A percentile compares a stretch with the other conserved stretches of the same genome.
phyloP scores from a whole-genome alignment of 2,797 vertebrate species.

The Simalia tracyae region DNA sequence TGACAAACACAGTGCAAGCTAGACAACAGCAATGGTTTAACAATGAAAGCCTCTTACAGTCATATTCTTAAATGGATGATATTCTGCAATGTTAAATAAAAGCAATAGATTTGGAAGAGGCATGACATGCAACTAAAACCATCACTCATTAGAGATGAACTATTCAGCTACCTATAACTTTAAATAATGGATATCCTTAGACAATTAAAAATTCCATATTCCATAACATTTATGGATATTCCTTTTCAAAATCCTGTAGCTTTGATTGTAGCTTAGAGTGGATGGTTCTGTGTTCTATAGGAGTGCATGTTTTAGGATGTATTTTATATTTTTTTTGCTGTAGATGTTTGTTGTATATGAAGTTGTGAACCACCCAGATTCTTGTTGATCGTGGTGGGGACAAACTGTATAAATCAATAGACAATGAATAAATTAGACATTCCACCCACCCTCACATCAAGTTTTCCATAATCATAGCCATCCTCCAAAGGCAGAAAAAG shows the following conservation, averaged over 20 bases:
- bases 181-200: background rate
- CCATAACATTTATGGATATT: background rate
- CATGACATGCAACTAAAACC: conserved; percentile 47
- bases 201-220: conserved; percentile 10
- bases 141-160: conserved; percentile 20
- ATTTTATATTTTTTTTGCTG: background rate
- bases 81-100: conserved; percentile 49
- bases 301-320: background rate
- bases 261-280: background rate
- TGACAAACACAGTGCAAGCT: background rate
- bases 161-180: conserved; percentile 10
- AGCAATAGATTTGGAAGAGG: conserved; percentile 29
- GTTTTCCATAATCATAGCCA: background rate
- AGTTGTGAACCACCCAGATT: too few species aligned
- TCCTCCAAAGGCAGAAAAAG: conserved; percentile 17
- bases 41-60: background rate
- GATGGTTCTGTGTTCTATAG: background rate
- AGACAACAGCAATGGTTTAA: background rate
- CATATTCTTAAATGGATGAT: conserved; percentile 36
- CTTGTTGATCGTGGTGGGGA: too few species aligned
- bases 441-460: fast-evolving
- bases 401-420: too few species aligned
- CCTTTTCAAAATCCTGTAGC: conserved; percentile 4
- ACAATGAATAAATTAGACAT: too few species aligned
- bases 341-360: background rate